Evolutionary conservation across 1,140 invertebrate species (phyloP).

Genomic region (Caerostris darwini): DNA sequence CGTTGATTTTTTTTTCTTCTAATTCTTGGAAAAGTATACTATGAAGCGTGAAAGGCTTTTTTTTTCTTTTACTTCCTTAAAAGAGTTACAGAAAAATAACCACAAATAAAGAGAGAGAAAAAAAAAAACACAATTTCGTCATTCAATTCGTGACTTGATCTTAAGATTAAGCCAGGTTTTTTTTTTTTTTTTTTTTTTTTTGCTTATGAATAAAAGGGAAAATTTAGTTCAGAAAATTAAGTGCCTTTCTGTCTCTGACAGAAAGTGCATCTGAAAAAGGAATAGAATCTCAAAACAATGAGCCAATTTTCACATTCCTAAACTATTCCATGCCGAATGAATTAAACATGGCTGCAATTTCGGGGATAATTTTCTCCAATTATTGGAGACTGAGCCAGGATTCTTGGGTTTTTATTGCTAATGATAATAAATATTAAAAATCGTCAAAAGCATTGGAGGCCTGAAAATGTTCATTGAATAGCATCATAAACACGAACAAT

Average conservation of each 20-base stretch:
- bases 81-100: too few species aligned
- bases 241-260: background rate
- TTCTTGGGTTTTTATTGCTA: background rate
- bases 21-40: too few species aligned
- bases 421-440: slow-evolving; percentile 12
- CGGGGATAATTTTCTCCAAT: background rate
- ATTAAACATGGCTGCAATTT: slow-evolving; percentile 14
- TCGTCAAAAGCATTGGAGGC: background rate
- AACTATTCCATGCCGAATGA: background rate
- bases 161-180: too few species aligned
- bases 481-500: background rate
- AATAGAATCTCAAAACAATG: background rate
- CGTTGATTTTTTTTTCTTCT: too few species aligned
- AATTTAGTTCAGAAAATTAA: too few species aligned
- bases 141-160: too few species aligned
- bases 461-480: background rate
- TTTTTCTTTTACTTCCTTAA: too few species aligned
- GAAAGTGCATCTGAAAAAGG: background rate
- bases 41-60: too few species aligned
- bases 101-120: too few species aligned
- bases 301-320: background rate
- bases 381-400: background rate
- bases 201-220: too few species aligned
- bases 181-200: too few species aligned
- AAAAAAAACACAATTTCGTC: too few species aligned